Percentiles rank a stretch among this genome's conserved stretches.
Conservation (phyloP, 1,140 invertebrate genomes). For the Heterodera carotae region DNA sequence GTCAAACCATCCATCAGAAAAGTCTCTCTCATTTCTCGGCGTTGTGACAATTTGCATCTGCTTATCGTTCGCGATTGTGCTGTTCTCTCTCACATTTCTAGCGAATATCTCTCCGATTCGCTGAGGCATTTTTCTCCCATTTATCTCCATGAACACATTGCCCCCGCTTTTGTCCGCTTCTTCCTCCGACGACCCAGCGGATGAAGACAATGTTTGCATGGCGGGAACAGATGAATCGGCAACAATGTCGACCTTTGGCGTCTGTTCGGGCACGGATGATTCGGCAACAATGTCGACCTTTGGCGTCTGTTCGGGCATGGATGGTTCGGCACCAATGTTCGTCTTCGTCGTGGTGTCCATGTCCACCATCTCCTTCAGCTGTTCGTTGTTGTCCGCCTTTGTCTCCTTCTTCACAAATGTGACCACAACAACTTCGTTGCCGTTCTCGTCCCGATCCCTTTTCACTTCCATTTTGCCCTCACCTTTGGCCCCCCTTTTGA, state of each 20-base stretch:
- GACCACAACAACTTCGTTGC: background rate
- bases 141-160: background rate
- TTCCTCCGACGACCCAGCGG: too few relatives aligned
- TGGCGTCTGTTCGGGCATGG: too few relatives aligned
- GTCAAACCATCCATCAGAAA: background rate
- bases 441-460: background rate
- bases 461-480: conserved; percentile 1
- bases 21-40: conserved; percentile 18
- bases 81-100: background rate
- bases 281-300: too few relatives aligned
- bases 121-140: background rate
- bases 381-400: background rate
- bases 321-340: too few relatives aligned
- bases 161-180: background rate
- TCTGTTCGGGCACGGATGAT: too few relatives aligned
- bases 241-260: too few relatives aligned
- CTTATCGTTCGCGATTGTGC: conserved; percentile 2
- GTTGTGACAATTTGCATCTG: conserved; percentile 7
- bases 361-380: too few relatives aligned
- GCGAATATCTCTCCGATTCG: background rate
- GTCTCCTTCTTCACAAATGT: conserved; percentile 14
- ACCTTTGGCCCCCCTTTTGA: background rate
- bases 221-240: too few relatives aligned
- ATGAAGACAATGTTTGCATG: too few relatives aligned
- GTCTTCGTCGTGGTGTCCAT: too few relatives aligned